phyloP scores from a whole-genome alignment of 2,797 vertebrate species.

The Syncerus caffer region DNA sequence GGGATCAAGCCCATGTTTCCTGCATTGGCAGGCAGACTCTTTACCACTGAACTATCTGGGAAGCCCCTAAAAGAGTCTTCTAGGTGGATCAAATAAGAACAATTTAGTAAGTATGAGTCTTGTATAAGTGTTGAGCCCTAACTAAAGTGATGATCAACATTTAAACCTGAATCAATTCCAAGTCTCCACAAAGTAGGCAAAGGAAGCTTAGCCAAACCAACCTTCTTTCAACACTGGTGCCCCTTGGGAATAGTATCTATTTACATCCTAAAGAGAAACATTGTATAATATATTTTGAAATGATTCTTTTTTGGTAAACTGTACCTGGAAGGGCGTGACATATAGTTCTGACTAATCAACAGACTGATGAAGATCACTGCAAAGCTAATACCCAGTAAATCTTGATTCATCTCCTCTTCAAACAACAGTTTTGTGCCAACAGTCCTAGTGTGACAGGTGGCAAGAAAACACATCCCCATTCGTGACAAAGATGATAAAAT shows the following conservation, averaged over 20 bases:
- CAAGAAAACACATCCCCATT: not conserved
- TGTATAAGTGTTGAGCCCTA: not conserved
- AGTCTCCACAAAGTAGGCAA: not conserved
- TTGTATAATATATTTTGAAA: not conserved
- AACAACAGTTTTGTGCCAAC: slow-evolving; percentile 31
- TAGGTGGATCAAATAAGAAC: not conserved
- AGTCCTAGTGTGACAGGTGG: not conserved
- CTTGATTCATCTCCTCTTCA: slow-evolving; percentile 49
- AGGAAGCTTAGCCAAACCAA: not conserved
- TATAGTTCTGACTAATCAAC: slow-evolving; percentile 23
- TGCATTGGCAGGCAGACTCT: not conserved
- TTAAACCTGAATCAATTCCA: not conserved
- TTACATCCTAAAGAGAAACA: not conserved
- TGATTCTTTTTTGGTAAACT: slow-evolving; percentile 22
- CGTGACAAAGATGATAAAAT: not conserved
- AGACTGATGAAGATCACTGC: not conserved
- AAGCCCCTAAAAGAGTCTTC: not conserved
- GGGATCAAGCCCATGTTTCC: not conserved
- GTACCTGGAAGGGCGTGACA: not conserved
- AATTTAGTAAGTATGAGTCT: not conserved
- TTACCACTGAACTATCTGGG: not conserved
- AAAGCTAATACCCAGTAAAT: slow-evolving; percentile 23
- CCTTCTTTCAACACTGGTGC: not conserved
- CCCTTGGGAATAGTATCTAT: not conserved
- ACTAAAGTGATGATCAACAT: not conserved